Base-by-base conservation (phyloP, 2,888 invertebrate species). In the Apamea anceps region DNA sequence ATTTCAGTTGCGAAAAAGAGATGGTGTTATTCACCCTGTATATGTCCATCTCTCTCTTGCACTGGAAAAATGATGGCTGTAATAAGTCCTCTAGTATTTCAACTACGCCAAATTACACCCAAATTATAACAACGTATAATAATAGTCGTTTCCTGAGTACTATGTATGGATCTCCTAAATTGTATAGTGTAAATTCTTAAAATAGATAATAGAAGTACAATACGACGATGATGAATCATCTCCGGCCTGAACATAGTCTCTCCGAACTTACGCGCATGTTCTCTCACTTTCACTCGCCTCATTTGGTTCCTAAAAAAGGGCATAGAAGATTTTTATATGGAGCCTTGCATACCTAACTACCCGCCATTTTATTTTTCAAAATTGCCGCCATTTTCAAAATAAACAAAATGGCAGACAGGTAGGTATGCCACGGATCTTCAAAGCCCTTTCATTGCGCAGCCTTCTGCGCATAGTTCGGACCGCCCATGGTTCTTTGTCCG, bases 121-220 rank as follows among this genome's bases (percentile, higher is more conserved):
- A 67, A 68, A 75, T 60, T 72, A 60, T 51, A 67, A 15, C 48
- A 57, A 28, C n/a, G n/a, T 60, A 45, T 75, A 54, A n/a, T 72
- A 63, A 42, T 82, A 68, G 15, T 25, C 18, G 37, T 66, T 60
- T 65, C 66, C 73, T 48, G 3, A 76, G 32, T 72, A 68, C 48
- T 66, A 70, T 62, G 13, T 70, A 25, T 48, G 70, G 72, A 73
- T 65, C 77, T 77, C 82, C 48, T 72, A 67, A 84, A 83, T 67
- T 63, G n/a, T 70, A 74, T 79, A 57, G 79, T 45, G 54, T 51
- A 62, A 63, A 62, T 75, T 76, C 42, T 54, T 65, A 66, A 74
- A 67, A 74, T 81, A 81, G 62, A 72, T 77, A 18, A 25, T 79
- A 74, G 67, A 73, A 28, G 7, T 70, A n/a, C 13, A 60, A 32